Conservation (phyloP, 1,140 invertebrate genomes). For the Lepidotrigona ventralis region DNA sequence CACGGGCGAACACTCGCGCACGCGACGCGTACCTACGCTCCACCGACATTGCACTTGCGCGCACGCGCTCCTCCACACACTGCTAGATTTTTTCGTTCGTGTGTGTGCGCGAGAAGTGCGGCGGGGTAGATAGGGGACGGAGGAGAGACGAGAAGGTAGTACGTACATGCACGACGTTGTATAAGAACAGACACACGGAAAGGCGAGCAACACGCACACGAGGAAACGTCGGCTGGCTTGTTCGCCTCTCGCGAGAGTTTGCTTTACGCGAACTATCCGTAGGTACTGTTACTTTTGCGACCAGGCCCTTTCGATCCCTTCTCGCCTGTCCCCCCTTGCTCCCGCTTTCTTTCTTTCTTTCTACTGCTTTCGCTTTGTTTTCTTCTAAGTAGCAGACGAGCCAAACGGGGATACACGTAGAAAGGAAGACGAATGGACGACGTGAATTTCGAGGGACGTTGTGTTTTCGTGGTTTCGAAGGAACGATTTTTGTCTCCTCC, state of each 20-base stretch:
- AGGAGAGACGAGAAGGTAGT: not conserved
- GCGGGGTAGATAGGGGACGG: not conserved
- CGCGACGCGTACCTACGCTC: constrained; percentile 44
- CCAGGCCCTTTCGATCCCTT: constrained; percentile 71
- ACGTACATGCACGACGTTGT: not conserved
- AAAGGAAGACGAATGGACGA: too few species aligned
- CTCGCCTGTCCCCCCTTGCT: constrained; percentile 49
- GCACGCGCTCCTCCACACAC: constrained; percentile 52
- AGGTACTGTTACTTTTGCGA: constrained; percentile 78
- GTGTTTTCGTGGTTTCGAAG: constrained; percentile 7
- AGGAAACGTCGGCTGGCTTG: constrained; percentile 25
- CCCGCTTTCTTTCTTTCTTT: not conserved
- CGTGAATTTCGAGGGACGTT: not conserved
- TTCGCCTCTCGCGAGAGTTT: constrained; percentile 46
- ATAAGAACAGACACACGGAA: not conserved
- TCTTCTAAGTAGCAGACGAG: constrained; percentile 31
- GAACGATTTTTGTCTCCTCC: fast-evolving
- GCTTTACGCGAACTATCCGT: constrained; percentile 72
- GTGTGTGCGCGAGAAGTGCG: not conserved
- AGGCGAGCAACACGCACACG: not conserved
- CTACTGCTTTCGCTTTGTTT: constrained; percentile 30
- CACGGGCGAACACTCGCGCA: constrained; percentile 33
- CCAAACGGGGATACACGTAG: not conserved
- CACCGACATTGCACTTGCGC: constrained; percentile 28
- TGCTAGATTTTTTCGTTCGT: constrained; percentile 27